These are phyloP conservation scores for Carposina sasakii DNA, from an alignment of 1,140 invertebrate species.

Conservation along the genomic window DNA sequence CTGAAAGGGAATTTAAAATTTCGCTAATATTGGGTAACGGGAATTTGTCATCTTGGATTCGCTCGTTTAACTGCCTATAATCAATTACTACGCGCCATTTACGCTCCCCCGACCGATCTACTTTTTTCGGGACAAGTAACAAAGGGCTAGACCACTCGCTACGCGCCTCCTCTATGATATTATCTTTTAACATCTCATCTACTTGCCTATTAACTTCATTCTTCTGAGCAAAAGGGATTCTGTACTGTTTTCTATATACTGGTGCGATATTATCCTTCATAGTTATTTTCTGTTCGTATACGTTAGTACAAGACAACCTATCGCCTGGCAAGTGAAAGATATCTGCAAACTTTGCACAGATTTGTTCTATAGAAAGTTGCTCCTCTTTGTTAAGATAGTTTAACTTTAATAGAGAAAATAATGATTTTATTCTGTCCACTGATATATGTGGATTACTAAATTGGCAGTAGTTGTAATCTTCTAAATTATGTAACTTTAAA, in stretches of 20 bases:
- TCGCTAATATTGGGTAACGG: conserved; percentile 11
- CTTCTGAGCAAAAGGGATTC: conserved; percentile 1
- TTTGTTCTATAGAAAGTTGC: neutral
- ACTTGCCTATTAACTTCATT: conserved; percentile 10
- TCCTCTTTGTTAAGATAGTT: conserved; percentile 13
- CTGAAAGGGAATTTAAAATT: conserved; percentile 25
- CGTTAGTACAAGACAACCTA: conserved; percentile 1
- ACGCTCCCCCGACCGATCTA: conserved; percentile 3
- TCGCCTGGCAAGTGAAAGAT: conserved; percentile 14
- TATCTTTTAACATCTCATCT: conserved; percentile 6
- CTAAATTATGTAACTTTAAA: neutral
- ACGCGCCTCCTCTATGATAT: neutral
- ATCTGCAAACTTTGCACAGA: conserved; percentile 3
- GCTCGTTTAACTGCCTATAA: conserved; percentile 19
- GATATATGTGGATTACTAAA: neutral
- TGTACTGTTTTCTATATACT: neutral
- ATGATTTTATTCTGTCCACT: neutral
- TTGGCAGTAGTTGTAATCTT: neutral
- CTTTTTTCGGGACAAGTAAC: conserved; percentile 20
- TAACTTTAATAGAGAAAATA: neutral
- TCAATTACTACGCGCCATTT: conserved; percentile 14
- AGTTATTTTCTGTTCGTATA: neutral
- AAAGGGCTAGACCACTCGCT: conserved; percentile 18
- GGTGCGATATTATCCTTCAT: neutral
- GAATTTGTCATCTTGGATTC: conserved; percentile 10